Conservation (phyloP, 2,113 vertebrate genomes). For the Sorex araneus region DNA sequence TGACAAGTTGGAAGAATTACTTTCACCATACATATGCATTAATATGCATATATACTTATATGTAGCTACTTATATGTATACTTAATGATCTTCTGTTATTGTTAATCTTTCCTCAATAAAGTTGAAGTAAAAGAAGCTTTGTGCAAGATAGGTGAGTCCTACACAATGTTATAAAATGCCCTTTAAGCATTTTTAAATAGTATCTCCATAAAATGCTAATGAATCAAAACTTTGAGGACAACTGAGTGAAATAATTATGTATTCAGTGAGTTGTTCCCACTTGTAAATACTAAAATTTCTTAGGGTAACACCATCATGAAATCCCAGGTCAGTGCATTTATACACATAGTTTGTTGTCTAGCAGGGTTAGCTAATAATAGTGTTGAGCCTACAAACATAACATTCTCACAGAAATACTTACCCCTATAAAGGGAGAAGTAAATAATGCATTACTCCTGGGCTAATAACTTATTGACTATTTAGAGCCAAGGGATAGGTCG, state of each 20-base stretch:
- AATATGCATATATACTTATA: background rate
- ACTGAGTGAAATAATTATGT: background rate
- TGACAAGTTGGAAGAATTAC: background rate
- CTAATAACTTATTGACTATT: constrained; percentile 46
- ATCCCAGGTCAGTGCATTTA: background rate
- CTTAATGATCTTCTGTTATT: background rate
- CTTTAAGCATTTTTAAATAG: constrained; percentile 33
- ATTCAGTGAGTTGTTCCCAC: background rate
- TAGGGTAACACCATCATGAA: background rate
- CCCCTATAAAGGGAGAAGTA: background rate
- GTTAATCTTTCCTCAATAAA: background rate
- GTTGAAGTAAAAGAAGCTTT: background rate
- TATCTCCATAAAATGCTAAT: background rate
- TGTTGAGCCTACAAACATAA: background rate
- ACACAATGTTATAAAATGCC: background rate
- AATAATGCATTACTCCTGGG: background rate
- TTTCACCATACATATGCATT: background rate
- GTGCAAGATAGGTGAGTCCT: background rate
- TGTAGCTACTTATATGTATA: background rate
- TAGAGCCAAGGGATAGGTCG: background rate
- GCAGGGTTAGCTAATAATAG: background rate
- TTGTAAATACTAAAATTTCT: constrained; percentile 7
- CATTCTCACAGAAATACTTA: background rate
- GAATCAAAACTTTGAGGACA: constrained; percentile 11
- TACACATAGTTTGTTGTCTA: background rate